phyloP scores from a whole-genome alignment of 1,140 invertebrate genomes.

The Drosophila trapezifrons region DNA sequence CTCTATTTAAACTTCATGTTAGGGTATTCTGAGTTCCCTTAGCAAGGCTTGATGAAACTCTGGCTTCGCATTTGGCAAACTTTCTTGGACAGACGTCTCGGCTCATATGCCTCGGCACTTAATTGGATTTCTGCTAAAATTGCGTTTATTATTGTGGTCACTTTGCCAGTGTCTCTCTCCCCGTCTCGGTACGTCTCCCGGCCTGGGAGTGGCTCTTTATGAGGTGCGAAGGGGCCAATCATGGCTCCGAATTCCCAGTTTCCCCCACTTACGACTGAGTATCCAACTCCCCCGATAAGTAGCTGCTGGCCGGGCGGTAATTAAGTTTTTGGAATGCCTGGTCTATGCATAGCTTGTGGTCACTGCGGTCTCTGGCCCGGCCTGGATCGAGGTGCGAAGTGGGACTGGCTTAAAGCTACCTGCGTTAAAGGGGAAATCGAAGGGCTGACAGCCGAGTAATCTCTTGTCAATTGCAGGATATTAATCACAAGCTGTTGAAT shows the following conservation, averaged over 20 bases:
- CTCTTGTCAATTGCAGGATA: conserved; percentile 71
- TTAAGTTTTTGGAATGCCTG: conserved; percentile 69
- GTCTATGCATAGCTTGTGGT: conserved; percentile 55
- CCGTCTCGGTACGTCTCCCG: too few relatives aligned
- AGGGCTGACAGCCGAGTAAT: conserved; percentile 63
- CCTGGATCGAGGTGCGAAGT: conserved; percentile 14
- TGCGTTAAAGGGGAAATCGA: conserved; percentile 47
- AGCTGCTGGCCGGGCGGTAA: conserved; percentile 69
- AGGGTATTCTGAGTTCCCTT: background rate
- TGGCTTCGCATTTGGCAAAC: conserved; percentile 40
- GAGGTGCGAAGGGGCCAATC: conserved; percentile 76
- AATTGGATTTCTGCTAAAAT: conserved; percentile 81
- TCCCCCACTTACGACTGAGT: conserved; percentile 8
- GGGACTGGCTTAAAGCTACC: conserved; percentile 31
- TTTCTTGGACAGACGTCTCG: conserved; percentile 46
- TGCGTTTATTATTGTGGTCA: conserved; percentile 78
- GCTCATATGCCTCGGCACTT: conserved; percentile 67
- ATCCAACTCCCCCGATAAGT: conserved; percentile 37
- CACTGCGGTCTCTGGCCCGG: conserved; percentile 47
- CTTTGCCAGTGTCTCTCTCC: conserved; percentile 22
- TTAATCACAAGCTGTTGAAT: conserved; percentile 64
- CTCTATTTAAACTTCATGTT: background rate
- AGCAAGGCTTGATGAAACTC: background rate
- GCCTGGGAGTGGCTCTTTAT: conserved; percentile 56
- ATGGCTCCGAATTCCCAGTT: conserved; percentile 22